phyloP scores from a whole-genome alignment of 2,113 vertebrate genomes.

The Butorides virescens region DNA sequence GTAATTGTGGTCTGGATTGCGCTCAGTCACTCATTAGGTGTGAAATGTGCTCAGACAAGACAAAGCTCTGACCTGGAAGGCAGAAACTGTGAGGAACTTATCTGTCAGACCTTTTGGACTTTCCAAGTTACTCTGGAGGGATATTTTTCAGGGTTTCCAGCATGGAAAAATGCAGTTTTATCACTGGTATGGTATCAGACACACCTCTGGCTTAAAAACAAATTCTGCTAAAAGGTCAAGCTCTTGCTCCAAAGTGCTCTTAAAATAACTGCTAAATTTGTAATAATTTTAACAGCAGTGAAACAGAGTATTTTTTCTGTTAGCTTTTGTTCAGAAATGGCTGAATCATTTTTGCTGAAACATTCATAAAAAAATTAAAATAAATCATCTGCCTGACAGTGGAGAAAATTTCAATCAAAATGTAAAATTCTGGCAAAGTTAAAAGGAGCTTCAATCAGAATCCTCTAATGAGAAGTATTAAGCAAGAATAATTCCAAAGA shows the following conservation, averaged over 20 bases:
- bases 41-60: neutral
- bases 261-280: neutral
- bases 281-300: neutral
- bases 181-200: neutral
- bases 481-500: neutral
- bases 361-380: neutral
- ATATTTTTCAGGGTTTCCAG: neutral
- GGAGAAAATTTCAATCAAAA: neutral
- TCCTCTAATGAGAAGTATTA: neutral
- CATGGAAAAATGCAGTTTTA: neutral
- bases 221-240: neutral
- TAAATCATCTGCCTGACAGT: neutral
- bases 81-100: neutral
- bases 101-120: neutral
- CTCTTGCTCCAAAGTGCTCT: neutral
- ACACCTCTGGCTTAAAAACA: neutral
- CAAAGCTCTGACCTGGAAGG: neutral
- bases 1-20: neutral
- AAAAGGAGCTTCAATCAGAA: neutral
- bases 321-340: neutral
- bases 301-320: neutral
- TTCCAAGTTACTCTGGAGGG: neutral
- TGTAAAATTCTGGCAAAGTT: neutral
- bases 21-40: neutral
- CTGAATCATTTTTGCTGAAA: neutral